These are phyloP conservation scores for Lamellibrachia satsuma DNA, from an alignment of 2,888 invertebrate species.

Conservation along the genomic window DNA sequence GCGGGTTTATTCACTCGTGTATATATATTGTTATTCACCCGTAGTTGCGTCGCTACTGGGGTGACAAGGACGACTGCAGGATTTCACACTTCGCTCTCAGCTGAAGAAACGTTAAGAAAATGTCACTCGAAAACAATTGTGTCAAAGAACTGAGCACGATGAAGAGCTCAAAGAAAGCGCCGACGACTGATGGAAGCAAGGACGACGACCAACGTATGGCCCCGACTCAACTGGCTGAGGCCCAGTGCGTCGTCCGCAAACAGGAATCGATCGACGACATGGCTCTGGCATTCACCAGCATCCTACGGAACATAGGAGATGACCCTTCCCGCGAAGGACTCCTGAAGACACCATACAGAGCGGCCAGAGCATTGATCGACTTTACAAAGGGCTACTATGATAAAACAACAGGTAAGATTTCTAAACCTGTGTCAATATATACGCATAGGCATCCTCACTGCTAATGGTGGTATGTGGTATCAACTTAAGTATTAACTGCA, in stretches of 20 bases:
- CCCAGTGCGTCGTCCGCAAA: conserved; percentile 38
- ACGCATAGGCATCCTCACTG: too few species aligned
- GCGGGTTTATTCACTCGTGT: conserved; percentile 3
- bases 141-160: background rate
- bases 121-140: background rate
- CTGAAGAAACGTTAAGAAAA: background rate
- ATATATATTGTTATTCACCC: background rate
- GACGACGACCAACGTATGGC: conserved; percentile 19
- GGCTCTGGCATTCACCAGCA: conserved; percentile 74
- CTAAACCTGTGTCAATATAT: too few species aligned
- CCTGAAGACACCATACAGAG: conserved; percentile 94
- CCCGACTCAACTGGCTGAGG: conserved; percentile 35
- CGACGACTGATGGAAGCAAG: background rate
- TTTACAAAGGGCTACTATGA: conserved; percentile 86
- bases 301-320: conserved; percentile 87
- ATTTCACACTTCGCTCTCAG: background rate
- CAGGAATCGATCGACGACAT: conserved; percentile 46
- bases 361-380: conserved; percentile 97
- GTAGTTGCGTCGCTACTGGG: background rate
- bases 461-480: too few species aligned
- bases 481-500: too few species aligned
- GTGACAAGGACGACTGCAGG: background rate
- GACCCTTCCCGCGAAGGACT: conserved; percentile 91
- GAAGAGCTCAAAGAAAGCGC: conserved; percentile 21
- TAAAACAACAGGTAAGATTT: conserved; percentile 34